These are phyloP conservation scores for Remorina albescens DNA, from an alignment of 2,797 vertebrate genomes.

Conservation along the genomic window DNA sequence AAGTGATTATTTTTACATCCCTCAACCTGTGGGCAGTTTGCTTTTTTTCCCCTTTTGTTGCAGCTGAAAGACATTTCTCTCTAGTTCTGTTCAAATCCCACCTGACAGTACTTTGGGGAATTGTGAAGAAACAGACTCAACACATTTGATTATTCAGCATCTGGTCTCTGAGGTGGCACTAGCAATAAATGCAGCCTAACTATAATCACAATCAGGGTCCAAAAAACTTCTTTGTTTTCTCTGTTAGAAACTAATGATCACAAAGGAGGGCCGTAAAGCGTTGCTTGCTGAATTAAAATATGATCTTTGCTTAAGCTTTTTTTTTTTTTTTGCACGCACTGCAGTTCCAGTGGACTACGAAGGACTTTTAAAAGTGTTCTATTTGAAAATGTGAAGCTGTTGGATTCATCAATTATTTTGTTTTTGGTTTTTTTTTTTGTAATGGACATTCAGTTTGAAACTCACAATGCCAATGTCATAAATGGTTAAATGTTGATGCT, in stretches of 20 bases:
- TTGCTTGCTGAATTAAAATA: constrained; percentile 58
- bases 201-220: constrained; percentile 75
- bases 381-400: constrained; percentile 79
- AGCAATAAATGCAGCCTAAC: constrained; percentile 80
- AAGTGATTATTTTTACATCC: constrained; percentile 59
- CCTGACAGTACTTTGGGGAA: constrained; percentile 24
- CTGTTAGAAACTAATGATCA: constrained; percentile 45
- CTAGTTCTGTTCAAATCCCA: constrained; percentile 44
- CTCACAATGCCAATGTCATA: constrained; percentile 68
- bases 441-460: constrained; percentile 63
- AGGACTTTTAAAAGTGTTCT: constrained; percentile 73
- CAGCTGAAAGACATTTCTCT: constrained; percentile 50
- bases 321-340: constrained; percentile 35
- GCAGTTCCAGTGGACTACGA: constrained; percentile 67
- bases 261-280: constrained; percentile 36
- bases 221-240: constrained; percentile 51
- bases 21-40: constrained; percentile 20
- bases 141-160: constrained; percentile 54
- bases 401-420: constrained; percentile 45
- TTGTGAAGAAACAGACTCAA: constrained; percentile 39
- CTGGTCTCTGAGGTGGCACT: constrained; percentile 70
- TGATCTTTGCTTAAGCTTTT: constrained; percentile 42
- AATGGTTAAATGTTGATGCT: constrained; percentile 77
- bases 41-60: constrained; percentile 24
- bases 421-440: constrained; percentile 45